Base-by-base conservation (phyloP, 2,888 invertebrate genomes). In the Mythimna lalbum region DNA sequence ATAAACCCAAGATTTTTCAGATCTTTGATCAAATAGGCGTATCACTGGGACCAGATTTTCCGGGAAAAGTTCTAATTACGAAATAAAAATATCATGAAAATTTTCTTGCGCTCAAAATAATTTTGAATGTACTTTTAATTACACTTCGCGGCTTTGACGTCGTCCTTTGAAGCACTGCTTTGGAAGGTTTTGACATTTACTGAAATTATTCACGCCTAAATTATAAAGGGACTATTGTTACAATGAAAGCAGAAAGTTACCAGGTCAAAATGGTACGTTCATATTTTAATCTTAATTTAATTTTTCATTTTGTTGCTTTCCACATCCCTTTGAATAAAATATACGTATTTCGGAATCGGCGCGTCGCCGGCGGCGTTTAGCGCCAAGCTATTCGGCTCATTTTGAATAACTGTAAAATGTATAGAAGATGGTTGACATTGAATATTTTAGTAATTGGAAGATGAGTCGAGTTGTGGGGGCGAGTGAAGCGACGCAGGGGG, bases 391-490 rank as follows among this genome's bases (percentile, higher is more conserved):
- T 78, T 65, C 57, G 17, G 33, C 53, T 50, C 57, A 61, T 69
- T 74, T 73, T 62, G 47, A 69, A 67, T 67, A 67, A 70, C 69
- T 73, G 73, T 76, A 66, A 72, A 69, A 68, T 62, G 63, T 76
- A 68, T 57, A 59, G 53, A 27, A 76, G 63, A 62, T 66, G 47
- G 78, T 83, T 81, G 76, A 64, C 80, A 80, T 80, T 78, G 73
- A 80, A 80, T 78, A 78, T 76, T 71, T 76, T 76, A 74, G 64
- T 83, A 65, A 72, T 78, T 67, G 61, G 59, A 70, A 81, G 87
- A 87, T 86, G 86, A 87, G 76, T 84, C 85, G 86, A 85, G 76
- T 76, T 63, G 84, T 81, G 88, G 86, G 78, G 88, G 86, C 84
- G 87, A 68, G 65, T 71, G 73, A 64, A 56, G 70, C 71, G 80